phyloP scores from a whole-genome alignment of 2,888 invertebrate genomes.

The Archaeoteleia sp. region DNA sequence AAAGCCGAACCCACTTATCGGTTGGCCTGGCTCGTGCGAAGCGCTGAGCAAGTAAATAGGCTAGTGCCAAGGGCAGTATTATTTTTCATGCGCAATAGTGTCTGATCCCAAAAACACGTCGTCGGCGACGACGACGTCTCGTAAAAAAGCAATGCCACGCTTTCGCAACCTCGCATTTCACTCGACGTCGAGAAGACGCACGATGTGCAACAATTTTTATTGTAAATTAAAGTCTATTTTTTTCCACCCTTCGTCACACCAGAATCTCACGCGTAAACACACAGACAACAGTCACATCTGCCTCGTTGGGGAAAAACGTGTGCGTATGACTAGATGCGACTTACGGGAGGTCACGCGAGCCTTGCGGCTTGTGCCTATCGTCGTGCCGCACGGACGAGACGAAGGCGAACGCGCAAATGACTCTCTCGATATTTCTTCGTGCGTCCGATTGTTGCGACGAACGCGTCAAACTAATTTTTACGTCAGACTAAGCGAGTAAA shows the following conservation, averaged over 20 bases:
- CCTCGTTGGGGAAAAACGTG: too few relatives aligned
- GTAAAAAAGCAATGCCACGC: slow-evolving; percentile 17
- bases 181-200: slow-evolving; percentile 12
- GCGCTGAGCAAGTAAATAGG: slow-evolving; percentile 58
- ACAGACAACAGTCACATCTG: too few relatives aligned
- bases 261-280: too few relatives aligned
- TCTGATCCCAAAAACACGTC: slow-evolving; percentile 42
- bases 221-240: too few relatives aligned
- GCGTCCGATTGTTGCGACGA: background rate
- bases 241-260: too few relatives aligned
- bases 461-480: slow-evolving; percentile 17
- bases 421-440: background rate
- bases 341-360: too few relatives aligned
- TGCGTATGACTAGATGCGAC: too few relatives aligned
- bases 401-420: too few relatives aligned
- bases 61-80: slow-evolving; percentile 72
- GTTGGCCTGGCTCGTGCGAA: slow-evolving; percentile 38
- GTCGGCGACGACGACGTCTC: slow-evolving; percentile 1
- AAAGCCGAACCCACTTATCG: slow-evolving; percentile 58
- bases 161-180: background rate
- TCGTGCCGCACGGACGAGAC: too few relatives aligned
- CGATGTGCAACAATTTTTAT: slow-evolving; percentile 9
- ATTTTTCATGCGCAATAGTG: slow-evolving; percentile 75
- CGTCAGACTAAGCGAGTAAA: slow-evolving; percentile 42
- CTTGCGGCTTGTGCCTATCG: too few relatives aligned